Conservation (phyloP, 2,113 vertebrate genomes). For the Nycticebus coucang region DNA sequence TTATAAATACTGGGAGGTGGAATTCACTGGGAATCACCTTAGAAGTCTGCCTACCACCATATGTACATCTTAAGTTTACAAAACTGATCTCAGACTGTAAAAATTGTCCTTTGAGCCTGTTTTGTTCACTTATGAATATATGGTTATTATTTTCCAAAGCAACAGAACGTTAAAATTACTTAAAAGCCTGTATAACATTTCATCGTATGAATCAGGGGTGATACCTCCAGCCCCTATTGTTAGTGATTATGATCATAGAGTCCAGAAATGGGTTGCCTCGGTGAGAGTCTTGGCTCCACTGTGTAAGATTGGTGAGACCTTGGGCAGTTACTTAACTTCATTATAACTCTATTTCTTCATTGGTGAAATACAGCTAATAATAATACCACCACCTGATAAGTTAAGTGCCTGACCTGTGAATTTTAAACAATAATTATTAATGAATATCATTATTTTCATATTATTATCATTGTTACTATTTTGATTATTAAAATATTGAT, state of each 20-base stretch:
- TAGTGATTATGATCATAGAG: background rate
- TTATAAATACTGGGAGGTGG: background rate
- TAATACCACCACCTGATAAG: background rate
- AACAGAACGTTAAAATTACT: background rate
- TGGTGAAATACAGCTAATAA: background rate
- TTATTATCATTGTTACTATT: background rate
- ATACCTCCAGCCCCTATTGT: background rate
- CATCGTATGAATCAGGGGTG: background rate
- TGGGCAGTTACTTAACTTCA: background rate
- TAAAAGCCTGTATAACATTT: background rate
- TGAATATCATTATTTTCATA: background rate
- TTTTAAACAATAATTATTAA: too few species aligned
- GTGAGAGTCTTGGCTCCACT: background rate
- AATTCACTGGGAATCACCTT: background rate
- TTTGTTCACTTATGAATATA: background rate
- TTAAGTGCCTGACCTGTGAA: background rate
- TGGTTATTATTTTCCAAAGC: background rate
- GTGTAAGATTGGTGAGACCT: background rate
- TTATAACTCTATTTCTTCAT: background rate
- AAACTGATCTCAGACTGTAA: background rate
- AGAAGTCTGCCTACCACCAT: background rate
- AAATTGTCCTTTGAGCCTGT: background rate
- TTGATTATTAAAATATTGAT: background rate
- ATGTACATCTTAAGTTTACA: background rate
- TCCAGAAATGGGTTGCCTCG: background rate